phyloP scores from a whole-genome alignment of 2,797 vertebrate species.

The Okamejei kenojei region DNA sequence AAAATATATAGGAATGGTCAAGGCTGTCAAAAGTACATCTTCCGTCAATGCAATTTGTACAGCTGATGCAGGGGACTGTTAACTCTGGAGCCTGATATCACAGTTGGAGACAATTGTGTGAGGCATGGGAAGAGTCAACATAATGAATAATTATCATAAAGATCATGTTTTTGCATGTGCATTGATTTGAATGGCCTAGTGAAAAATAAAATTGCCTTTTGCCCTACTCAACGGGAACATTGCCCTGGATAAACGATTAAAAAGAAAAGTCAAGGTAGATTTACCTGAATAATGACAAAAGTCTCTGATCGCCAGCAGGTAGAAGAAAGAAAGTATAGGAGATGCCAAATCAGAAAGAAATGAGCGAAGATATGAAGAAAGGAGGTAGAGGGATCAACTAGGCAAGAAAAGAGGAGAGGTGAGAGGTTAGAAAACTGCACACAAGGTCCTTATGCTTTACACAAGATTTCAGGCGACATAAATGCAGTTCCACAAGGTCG shows the following conservation, averaged over 20 bases:
- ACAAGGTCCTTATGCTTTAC: not conserved
- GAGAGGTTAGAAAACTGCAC: not conserved
- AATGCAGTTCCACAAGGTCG: not conserved
- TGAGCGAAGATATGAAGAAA: conserved; percentile 42
- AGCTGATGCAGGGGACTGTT: not conserved
- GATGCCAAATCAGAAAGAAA: conserved; percentile 40
- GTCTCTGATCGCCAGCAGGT: conserved; percentile 45
- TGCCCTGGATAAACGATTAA: not conserved
- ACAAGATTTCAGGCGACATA: not conserved
- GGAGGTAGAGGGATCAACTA: conserved; percentile 39
- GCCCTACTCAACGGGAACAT: too few relatives aligned
- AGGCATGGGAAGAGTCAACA: not conserved
- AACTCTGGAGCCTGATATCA: too few relatives aligned
- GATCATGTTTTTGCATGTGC: not conserved
- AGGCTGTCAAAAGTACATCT: not conserved
- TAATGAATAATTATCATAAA: not conserved
- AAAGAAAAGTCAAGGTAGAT: conserved; percentile 9
- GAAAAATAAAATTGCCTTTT: not conserved
- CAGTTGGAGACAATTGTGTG: not conserved
- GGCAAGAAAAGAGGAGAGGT: conserved; percentile 33
- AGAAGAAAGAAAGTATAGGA: conserved; percentile 44
- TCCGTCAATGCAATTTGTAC: not conserved
- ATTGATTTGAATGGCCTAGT: not conserved
- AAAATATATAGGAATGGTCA: not conserved
- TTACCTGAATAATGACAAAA: conserved; percentile 26